A percentile compares a stretch with the other conserved stretches of the same genome.
Evolutionary conservation across 2,888 invertebrate species (phyloP).

Genomic region (Sepiola atlantica): DNA sequence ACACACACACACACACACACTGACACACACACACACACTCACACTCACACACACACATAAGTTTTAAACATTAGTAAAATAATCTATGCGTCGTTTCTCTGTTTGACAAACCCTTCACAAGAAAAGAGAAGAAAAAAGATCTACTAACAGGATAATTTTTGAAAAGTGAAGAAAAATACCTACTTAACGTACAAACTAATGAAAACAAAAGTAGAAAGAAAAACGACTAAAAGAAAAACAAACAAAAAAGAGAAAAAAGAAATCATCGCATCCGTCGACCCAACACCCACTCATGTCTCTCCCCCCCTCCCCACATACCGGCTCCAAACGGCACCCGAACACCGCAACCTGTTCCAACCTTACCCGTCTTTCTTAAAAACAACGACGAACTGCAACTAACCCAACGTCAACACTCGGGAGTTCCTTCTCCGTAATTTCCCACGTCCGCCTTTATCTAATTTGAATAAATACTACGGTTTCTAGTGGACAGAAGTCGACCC

Average conservation of each 20-base stretch:
- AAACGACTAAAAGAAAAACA: background rate
- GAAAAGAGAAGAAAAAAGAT: background rate
- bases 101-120: background rate
- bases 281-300: background rate
- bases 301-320: background rate
- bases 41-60: too few species aligned
- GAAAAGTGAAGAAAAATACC: background rate
- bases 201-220: background rate
- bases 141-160: background rate
- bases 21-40: background rate
- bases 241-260: background rate
- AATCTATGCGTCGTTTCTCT: background rate
- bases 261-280: background rate
- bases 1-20: background rate
- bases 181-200: background rate
- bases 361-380: background rate
- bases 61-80: background rate
- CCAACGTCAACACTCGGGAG: background rate
- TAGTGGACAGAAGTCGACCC: background rate
- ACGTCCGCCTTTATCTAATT: background rate
- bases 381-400: background rate
- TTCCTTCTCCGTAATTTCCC: background rate
- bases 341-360: background rate
- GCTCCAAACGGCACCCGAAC: too few species aligned
- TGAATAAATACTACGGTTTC: conserved; percentile 23